Base-by-base conservation (phyloP, 2,797 vertebrate genomes). In the Rhodeus uyekii region DNA sequence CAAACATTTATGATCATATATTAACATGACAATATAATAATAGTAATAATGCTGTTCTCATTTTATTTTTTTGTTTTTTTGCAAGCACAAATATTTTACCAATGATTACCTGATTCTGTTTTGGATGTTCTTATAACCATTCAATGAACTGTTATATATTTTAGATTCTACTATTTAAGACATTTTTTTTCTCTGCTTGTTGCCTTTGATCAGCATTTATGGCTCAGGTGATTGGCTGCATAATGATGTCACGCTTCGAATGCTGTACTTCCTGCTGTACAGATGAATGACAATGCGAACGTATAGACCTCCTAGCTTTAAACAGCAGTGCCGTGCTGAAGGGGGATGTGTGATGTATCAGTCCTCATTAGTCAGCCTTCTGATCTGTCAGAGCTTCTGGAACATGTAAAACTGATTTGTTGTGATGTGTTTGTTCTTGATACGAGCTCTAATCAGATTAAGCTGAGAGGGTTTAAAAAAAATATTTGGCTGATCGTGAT, bases 321-420 rank as follows among this genome's bases (percentile, higher is more conserved):
- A 87, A 89, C 83, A 82, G 89, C 90, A 93, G 90, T 89, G 90
- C 83, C 84, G 16, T 86, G 46, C 87, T 92, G 89, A 90, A 83
- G 88, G 84, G 87, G 85, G 86, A 77, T 53, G 82, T 81, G 60
- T 86, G 91, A 90, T 84, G 90, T 83, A 88, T 87, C 91, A 88
- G 83, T 92, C 91, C 88, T 91, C 90, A 91, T 93, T 91, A 92
- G 88, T 88, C 87, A 87, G 89, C 89, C 91, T 89, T 92, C 91
- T 92, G 65, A 89, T 86, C 84, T 84, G 83, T 89, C 90, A 86
- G 86, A 76, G 80, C 77, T 82, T 32, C 55, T 76, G 85, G 81
- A 78, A 81, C 75, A 83, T 76, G 79, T 76, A 83, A 80, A 87
- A 32, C 77, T 42, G 83, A 77, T 72, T 65, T 61, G 14, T 76